Base-by-base conservation (phyloP, 2,113 vertebrate genomes). In the Oreochromis tanganicae region DNA sequence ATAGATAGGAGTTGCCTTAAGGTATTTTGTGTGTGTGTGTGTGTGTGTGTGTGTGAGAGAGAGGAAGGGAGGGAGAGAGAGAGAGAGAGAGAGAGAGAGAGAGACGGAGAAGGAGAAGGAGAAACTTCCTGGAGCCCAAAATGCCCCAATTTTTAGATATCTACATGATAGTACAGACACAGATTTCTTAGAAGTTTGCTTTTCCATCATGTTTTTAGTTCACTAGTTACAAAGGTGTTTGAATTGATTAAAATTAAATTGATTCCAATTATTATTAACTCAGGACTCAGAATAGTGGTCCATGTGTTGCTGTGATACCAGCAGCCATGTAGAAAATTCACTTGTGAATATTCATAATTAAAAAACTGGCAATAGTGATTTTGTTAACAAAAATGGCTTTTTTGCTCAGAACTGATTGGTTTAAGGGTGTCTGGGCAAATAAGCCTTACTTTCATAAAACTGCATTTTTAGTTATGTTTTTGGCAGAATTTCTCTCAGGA, bases 1-100 rank as follows among this genome's bases (percentile, higher is more conserved):
- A 98, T 98, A 85, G 99, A 99, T 93, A 96, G 94, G 91, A 97
- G 96, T 87, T 99, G 98, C 94, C 96, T 63, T 34, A 63, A 63
- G 59, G 59, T 63, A 34, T 63, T 63, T 9, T 63, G 3, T 36
- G 59, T 36, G 5, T 63, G 59, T 61, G 59, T 10, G 57, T 32
- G 24, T 3, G 36, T 48, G 16, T 17, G 16, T 8, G 46, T 2
- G 34, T 36, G 34, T 38, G 38, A 19, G 17, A 6, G 8, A 6
- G n/a, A n/a, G n/a, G n/a, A n/a, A n/a, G n/a, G n/a, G n/a, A n/a
- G n/a, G n/a, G 84, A 14, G 32, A n/a, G 3, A 38, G 24, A 24
- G 9, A 2, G 2, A 36, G 36, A 4, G 50, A 7, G 19, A 3
- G 9, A 0, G 19, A 19, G 52, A 34, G 38, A 5, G 5, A 0